phyloP scores from a whole-genome alignment of 2,888 invertebrate genomes.

The Drosophila koepferae region DNA sequence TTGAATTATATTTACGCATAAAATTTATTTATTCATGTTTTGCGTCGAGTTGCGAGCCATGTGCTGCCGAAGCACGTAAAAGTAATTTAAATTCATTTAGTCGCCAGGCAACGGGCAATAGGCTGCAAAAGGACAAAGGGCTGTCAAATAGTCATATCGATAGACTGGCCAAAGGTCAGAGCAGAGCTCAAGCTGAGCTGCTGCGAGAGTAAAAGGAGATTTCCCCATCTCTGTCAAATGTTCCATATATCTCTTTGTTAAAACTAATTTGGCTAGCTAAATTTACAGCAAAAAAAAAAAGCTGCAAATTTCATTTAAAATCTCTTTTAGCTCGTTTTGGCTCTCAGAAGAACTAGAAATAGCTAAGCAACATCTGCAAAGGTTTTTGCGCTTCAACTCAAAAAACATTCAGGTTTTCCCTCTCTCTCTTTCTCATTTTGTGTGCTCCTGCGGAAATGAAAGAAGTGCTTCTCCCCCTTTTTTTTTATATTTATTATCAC shows the following conservation, averaged over 20 bases:
- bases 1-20: conserved; percentile 71
- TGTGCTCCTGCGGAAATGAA: conserved; percentile 52
- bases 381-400: neutral
- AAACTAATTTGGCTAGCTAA: neutral
- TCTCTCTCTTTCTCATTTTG: neutral
- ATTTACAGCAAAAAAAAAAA: neutral
- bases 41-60: conserved; percentile 26
- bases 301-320: neutral
- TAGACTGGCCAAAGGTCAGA: neutral
- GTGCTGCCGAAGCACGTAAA: conserved; percentile 65
- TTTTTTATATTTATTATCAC: conserved; percentile 47
- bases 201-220: too few relatives aligned
- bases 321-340: neutral
- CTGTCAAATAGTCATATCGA: neutral
- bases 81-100: conserved; percentile 73
- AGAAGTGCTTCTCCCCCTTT: conserved; percentile 14
- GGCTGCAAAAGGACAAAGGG: neutral
- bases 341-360: neutral
- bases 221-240: too few relatives aligned
- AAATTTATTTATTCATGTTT: conserved; percentile 75
- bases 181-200: neutral
- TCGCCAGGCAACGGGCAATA: conserved; percentile 7
- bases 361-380: neutral
- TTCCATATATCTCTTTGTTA: too few relatives aligned
- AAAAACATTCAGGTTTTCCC: neutral